These are phyloP conservation scores for Lysiphlebus fabarum DNA, from an alignment of 1,140 invertebrate species.

Conservation along the genomic window DNA sequence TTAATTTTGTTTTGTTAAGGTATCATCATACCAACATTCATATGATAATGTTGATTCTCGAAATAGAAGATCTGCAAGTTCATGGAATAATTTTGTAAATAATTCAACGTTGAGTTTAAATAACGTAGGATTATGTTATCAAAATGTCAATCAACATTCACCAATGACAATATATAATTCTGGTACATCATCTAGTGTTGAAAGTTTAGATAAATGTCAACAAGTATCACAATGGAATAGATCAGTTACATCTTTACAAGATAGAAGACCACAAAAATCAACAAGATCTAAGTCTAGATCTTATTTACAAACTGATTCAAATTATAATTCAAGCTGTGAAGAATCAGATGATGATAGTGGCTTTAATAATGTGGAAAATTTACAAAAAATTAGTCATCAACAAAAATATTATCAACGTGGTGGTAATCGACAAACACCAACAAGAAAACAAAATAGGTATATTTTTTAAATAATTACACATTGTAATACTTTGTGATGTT, in stretches of 20 bases:
- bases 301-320: conserved; percentile 47
- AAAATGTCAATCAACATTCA: conserved; percentile 29
- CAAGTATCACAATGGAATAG: conserved; percentile 50
- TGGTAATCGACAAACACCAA: too few relatives aligned
- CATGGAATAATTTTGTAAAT: conserved; percentile 43
- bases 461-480: too few relatives aligned
- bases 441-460: not conserved
- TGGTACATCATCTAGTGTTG: conserved; percentile 53
- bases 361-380: conserved; percentile 14
- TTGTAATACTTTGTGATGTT: too few relatives aligned
- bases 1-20: not conserved
- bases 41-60: conserved; percentile 56
- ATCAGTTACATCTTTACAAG: conserved; percentile 68
- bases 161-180: conserved; percentile 48
- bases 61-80: conserved; percentile 51
- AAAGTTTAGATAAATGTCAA: conserved; percentile 50
- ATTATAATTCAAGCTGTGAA: conserved; percentile 51
- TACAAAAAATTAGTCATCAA: not conserved
- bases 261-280: conserved; percentile 63
- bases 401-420: not conserved
- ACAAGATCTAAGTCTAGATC: conserved; percentile 39
- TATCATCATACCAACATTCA: conserved; percentile 20
- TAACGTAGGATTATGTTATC: not conserved
- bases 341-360: conserved; percentile 55
- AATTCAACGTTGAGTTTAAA: conserved; percentile 49